Evolutionary conservation across 2,888 invertebrate genomes (phyloP), one percentile per base, ranked within the genome.

Genomic region (Zonitis immaculata): DNA sequence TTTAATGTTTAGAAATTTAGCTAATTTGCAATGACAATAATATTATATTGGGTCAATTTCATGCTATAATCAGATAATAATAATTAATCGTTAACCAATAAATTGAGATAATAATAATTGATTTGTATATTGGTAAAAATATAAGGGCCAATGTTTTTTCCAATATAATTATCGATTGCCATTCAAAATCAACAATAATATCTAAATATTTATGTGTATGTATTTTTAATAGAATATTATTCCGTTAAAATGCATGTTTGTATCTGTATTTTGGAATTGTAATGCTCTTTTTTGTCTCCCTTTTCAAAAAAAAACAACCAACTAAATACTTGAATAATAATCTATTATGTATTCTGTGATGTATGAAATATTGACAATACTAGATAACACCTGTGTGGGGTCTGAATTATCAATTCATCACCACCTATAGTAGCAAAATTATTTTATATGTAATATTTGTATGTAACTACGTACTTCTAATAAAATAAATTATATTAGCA

Each of bases 401-500:
- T 66, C 65, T 65, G 63, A 61, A 58, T 54, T 52, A 60, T 57
- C 51, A 54, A 59, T 55, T 52, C 55, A 53, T 49, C 56, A 49
- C 45, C 52, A 53, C 49, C 45, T 47, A 51, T 51, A 55, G 54
- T 54, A 49, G 57, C 56, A 61, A 63, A 60, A 65, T 67, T 69
- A 69, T 70, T 71, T 71, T 70, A 64, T 70, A 70, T 70, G 68
- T 71, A 68, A 69, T 68, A 69, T 71, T 71, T 71, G 65, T 72
- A 72, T 71, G 69, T 64, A n/a, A n/a, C n/a, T n/a, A 65, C 61
- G 62, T 64, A 67, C 56, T 60, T 64, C 63, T 61, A 63, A 67
- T 65, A 65, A 65, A 67, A 63, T 64, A 69, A 67, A 61, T 64
- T 66, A 67, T 64, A 65, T 66, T 61, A 63, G 67, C 66, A 64